These are phyloP conservation scores for Cliona cf. orientalis DNA, from an alignment of 37 sponge, comb jelly and placozoan species.

Conservation along the genomic window DNA sequence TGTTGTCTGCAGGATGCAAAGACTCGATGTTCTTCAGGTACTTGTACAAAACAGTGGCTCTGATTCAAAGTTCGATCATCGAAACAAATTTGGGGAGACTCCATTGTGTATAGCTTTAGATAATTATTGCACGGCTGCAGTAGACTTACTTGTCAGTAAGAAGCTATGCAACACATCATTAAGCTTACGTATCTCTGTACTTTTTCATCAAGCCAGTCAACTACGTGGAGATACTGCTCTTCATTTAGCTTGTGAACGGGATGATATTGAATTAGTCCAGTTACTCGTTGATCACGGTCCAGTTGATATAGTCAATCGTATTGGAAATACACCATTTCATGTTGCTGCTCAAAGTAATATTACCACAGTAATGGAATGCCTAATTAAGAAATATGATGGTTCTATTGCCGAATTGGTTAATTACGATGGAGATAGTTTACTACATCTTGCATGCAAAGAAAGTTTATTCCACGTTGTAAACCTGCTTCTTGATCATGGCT, in stretches of 20 bases:
- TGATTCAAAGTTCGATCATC: background rate
- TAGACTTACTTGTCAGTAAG: too few species aligned
- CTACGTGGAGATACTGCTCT: too few species aligned
- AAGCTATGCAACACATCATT: too few species aligned
- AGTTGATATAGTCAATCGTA: background rate
- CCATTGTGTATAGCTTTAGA: background rate
- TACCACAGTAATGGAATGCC: background rate
- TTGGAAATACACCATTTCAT: background rate
- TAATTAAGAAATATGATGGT: background rate
- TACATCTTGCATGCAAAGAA: background rate
- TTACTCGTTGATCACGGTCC: background rate
- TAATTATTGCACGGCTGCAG: background rate
- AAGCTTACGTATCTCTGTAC: too few species aligned
- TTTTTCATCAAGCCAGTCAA: too few species aligned
- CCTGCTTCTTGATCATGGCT: too few species aligned
- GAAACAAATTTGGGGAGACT: background rate
- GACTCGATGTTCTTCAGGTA: background rate
- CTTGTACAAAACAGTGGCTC: background rate
- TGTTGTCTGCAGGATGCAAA: background rate
- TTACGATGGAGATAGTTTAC: background rate
- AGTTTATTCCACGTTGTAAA: background rate
- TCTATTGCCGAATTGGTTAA: background rate
- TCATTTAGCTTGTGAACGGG: too few species aligned
- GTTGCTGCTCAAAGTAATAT: background rate
- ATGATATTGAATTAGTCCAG: background rate